Evolutionary conservation across 1,140 invertebrate species (phyloP).

Genomic region (Tachypleus tridentatus): DNA sequence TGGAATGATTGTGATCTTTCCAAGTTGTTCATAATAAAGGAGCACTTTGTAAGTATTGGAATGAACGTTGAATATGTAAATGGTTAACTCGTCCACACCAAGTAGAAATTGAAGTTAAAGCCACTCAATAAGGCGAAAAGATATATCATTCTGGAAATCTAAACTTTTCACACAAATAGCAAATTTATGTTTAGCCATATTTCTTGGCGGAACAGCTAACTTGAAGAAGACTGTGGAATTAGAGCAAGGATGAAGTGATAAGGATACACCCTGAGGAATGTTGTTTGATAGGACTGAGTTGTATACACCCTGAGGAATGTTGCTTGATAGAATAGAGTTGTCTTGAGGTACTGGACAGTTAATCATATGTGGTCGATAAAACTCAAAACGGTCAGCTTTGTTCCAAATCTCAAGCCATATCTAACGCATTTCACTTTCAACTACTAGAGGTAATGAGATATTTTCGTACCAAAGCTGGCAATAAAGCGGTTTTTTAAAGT

Average conservation of each 20-base stretch:
- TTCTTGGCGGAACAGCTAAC: background rate
- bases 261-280: slow-evolving; percentile 2
- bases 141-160: slow-evolving; percentile 49
- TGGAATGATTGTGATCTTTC: slow-evolving; percentile 41
- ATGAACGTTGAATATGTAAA: slow-evolving; percentile 48
- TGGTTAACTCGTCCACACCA: slow-evolving; percentile 48
- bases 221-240: slow-evolving; percentile 6
- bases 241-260: slow-evolving; percentile 7
- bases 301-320: no score
- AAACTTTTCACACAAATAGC: slow-evolving; percentile 58
- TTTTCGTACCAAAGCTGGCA: slow-evolving; percentile 13
- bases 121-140: slow-evolving; percentile 49
- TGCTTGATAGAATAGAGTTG: no score
- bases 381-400: background rate
- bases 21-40: slow-evolving; percentile 39
- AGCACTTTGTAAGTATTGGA: slow-evolving; percentile 41
- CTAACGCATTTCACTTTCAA: slow-evolving; percentile 2
- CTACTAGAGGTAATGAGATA: background rate
- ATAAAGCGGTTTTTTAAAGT: background rate
- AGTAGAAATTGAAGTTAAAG: slow-evolving; percentile 50
- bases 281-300: background rate
- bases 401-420: slow-evolving; percentile 22
- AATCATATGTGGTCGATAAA: slow-evolving; percentile 18
- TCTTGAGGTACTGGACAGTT: slow-evolving; percentile 14
- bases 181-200: slow-evolving; percentile 32